Evolutionary conservation across 2,797 vertebrate species (phyloP), one percentile per base, ranked within the genome.

Genomic region (Spea hammondii): DNA sequence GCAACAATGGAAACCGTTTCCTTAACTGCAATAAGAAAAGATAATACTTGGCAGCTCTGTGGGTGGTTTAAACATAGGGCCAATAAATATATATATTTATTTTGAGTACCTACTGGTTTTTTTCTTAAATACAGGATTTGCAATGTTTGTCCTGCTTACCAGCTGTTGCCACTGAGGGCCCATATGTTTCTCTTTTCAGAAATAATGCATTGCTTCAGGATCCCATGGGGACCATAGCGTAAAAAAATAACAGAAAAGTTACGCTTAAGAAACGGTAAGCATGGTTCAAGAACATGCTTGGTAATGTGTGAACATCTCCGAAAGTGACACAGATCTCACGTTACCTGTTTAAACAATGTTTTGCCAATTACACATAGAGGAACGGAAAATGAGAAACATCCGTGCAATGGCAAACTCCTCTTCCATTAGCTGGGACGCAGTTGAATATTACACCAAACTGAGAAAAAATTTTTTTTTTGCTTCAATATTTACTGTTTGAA

Each of bases 251-350:
- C 48, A 69, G 67, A 60, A 72, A 46, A 60, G 14, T 13, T 57
- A 46, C 54, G 1, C 8, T 32, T 13, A 32, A 46, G 44, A 44
- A 9, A 5, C 49, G 54, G 62, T 60, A 72, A 72, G 13, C 55
- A 62, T 59, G 13, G 66, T 32, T 77, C 59, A 44, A 68, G 74
- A 68, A 66, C 59, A 54, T 8, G 59, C 14, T 44, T 48, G 68
- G 49, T 46, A 71, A 78, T 45, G 76, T 78, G 76, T 65, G 68
- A 78, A 53, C 14, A 62, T 50, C 55, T 45, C n/a, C 32, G 46
- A n/a, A 78, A 78, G 59, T 65, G 6, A 49, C 17, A 71, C 59
- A 50, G 65, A 57, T 13, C 12, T 65, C 68, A 71, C 44, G 14
- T 71, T 78, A 71, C 68, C 65, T 10, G 12, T 54, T 66, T 45